These are phyloP conservation scores for Ophioninae sp. DNA, from an alignment of 2,888 invertebrate genomes.

Conservation along the genomic window DNA sequence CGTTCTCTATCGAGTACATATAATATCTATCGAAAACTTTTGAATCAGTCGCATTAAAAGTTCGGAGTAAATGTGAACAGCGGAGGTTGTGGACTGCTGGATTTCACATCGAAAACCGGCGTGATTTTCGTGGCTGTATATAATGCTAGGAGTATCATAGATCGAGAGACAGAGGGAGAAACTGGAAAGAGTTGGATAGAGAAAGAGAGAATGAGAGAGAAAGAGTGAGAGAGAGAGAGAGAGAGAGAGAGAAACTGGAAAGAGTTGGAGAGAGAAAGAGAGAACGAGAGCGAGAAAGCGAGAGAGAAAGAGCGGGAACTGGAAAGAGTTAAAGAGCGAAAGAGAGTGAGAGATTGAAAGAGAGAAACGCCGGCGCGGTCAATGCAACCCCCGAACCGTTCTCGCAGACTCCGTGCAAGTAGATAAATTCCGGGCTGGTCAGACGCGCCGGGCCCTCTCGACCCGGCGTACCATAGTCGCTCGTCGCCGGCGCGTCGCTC, in stretches of 20 bases:
- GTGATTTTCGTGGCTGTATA: conserved; percentile 5
- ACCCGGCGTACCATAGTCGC: conserved; percentile 46
- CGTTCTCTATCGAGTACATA: conserved; percentile 42
- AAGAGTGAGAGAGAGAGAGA: conserved; percentile 3
- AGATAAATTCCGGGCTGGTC: conserved; percentile 74
- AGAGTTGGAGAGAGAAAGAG: not conserved
- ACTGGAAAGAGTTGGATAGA: not conserved
- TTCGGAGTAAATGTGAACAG: conserved; percentile 35
- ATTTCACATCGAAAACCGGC: conserved; percentile 33
- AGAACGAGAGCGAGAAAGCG: not conserved
- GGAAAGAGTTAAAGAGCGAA: too few species aligned
- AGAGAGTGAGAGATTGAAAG: conserved; percentile 8
- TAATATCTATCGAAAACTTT: conserved; percentile 60
- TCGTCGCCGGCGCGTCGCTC: conserved; percentile 61
- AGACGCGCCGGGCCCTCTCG: conserved; percentile 65
- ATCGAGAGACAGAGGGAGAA: conserved; percentile 17
- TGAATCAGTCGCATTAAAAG: conserved; percentile 64
- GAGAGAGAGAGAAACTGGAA: not conserved
- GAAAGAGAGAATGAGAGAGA: conserved; percentile 18
- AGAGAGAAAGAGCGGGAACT: conserved; percentile 17
- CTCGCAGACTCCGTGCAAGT: conserved; percentile 67
- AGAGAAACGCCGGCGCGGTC: conserved; percentile 53
- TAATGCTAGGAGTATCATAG: not conserved
- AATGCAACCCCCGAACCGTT: conserved; percentile 56
- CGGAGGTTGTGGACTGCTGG: conserved; percentile 56